phyloP scores from a whole-genome alignment of 2,113 vertebrate species.

The Ochotona princeps region DNA sequence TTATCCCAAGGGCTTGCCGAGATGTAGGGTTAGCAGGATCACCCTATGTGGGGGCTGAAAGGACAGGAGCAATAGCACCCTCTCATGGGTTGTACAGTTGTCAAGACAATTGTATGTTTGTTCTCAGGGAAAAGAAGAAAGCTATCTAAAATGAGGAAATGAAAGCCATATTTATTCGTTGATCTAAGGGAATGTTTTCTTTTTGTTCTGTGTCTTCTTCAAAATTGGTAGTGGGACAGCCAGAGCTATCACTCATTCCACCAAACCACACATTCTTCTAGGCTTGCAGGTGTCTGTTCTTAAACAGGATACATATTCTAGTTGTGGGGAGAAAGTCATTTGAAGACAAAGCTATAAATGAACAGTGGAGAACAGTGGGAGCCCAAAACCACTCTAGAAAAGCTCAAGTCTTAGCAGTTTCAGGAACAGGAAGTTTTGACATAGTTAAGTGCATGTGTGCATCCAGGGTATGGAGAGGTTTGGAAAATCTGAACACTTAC shows the following conservation, averaged over 20 bases:
- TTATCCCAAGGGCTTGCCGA: background rate
- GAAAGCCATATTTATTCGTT: background rate
- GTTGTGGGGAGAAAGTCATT: background rate
- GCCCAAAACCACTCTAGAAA: background rate
- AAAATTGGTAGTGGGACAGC: no score
- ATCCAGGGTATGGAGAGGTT: rapidly evolving
- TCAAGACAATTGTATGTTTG: background rate
- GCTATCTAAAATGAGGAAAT: background rate
- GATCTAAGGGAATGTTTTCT: background rate
- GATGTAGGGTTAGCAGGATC: no score
- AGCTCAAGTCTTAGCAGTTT: background rate
- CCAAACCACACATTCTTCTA: no score
- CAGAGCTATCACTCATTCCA: background rate
- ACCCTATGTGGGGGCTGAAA: background rate
- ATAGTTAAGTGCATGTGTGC: background rate
- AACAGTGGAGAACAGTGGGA: background rate
- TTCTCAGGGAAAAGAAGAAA: background rate
- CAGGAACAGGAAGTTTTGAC: rapidly evolving
- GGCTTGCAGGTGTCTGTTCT: background rate
- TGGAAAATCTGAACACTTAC: background rate
- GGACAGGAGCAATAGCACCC: background rate
- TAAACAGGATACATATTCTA: background rate
- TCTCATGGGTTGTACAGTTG: background rate
- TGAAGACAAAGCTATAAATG: background rate
- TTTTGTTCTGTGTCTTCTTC: background rate